Conservation (phyloP, 2,797 vertebrate species). For the Esox lucius region DNA sequence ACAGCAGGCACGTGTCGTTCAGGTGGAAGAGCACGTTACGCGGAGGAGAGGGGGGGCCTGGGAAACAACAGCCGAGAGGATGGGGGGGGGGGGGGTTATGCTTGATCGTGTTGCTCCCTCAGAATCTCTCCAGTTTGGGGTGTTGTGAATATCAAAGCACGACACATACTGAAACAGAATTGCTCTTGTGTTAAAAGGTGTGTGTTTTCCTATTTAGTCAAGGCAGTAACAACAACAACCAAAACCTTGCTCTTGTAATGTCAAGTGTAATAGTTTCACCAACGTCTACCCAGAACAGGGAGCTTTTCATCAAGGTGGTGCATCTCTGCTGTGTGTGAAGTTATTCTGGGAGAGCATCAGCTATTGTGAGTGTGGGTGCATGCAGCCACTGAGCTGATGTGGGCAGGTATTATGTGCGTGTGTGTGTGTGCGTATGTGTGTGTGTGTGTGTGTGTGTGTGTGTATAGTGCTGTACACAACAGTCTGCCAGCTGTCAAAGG, state of each 20-base stretch:
- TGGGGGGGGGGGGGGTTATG: neutral
- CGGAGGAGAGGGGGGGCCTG: slow-evolving; percentile 93
- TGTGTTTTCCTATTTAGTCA: neutral
- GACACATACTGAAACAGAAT: neutral
- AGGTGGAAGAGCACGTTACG: slow-evolving; percentile 91
- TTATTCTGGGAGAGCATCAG: slow-evolving; percentile 5
- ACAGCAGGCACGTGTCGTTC: slow-evolving; percentile 90
- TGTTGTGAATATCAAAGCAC: neutral
- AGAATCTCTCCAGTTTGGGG: neutral
- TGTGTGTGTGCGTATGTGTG: too few relatives aligned
- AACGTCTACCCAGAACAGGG: neutral
- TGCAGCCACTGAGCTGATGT: slow-evolving; percentile 1
- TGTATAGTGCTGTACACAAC: slow-evolving; percentile 56
- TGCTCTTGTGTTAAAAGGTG: too few relatives aligned
- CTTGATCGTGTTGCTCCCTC: neutral
- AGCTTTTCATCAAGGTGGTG: neutral
- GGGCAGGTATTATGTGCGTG: neutral
- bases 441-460: slow-evolving; percentile 39
- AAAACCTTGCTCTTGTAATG: neutral
- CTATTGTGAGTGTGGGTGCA: slow-evolving; percentile 8
- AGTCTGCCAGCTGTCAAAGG: slow-evolving; percentile 70
- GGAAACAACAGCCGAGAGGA: slow-evolving; percentile 23
- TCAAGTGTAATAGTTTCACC: neutral
- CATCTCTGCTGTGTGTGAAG: slow-evolving; percentile 2
- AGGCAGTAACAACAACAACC: too few relatives aligned